Percentiles rank a stretch among this genome's conserved stretches.
These are phyloP conservation scores for Parasteatoda tepidariorum DNA, from an alignment of 1,140 invertebrate species.

Conservation along the genomic window DNA sequence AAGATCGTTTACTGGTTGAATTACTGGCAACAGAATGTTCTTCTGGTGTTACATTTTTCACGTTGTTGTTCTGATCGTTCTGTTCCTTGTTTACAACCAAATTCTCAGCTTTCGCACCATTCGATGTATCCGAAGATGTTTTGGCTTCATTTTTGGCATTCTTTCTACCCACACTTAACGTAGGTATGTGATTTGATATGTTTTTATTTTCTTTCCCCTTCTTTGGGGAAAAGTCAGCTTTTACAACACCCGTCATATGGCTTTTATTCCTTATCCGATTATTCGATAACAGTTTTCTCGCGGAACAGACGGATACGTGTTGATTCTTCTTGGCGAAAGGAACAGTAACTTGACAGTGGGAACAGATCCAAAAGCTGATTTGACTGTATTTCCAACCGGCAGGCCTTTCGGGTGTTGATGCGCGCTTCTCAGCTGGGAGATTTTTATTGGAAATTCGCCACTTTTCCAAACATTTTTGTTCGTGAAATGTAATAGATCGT, in stretches of 20 bases:
- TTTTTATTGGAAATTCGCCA: constrained; percentile 78
- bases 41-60: background rate
- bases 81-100: no score
- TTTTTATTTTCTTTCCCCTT: constrained; percentile 58
- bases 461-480: constrained; percentile 81
- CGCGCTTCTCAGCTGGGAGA: constrained; percentile 70
- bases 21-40: background rate
- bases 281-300: background rate
- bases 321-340: background rate
- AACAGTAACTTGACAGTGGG: constrained; percentile 26
- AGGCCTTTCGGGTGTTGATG: constrained; percentile 7
- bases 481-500: constrained; percentile 79
- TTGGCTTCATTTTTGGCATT: constrained; percentile 51
- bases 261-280: background rate
- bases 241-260: constrained; percentile 32
- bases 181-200: constrained; percentile 17
- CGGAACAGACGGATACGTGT: background rate
- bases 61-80: background rate
- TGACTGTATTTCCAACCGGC: background rate
- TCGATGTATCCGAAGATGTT: background rate
- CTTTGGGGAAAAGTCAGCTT: constrained; percentile 39
- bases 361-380: constrained; percentile 1
- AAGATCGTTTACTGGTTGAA: constrained; percentile 37
- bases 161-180: background rate
- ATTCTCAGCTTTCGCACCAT: background rate